phyloP scores from a whole-genome alignment of 2,113 vertebrate species.

The Falco punctatus region DNA sequence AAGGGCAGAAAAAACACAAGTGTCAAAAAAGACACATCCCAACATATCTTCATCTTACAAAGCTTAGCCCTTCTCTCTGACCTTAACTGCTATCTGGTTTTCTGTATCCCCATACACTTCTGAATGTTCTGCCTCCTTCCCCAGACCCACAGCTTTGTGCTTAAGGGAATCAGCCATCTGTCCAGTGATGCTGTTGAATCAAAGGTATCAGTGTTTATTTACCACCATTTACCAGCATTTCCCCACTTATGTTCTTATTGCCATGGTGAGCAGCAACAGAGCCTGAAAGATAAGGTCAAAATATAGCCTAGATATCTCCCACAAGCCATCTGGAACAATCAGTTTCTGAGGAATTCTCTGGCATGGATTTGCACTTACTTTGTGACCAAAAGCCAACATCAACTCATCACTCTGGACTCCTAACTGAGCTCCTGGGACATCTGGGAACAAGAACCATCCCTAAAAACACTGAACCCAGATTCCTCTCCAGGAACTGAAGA shows the following conservation, averaged over 20 bases:
- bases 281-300: slow-evolving; percentile 32
- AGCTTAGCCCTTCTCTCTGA: neutral
- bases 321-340: neutral
- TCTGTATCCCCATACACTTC: neutral
- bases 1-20: neutral
- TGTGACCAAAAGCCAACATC: neutral
- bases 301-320: slow-evolving; percentile 2
- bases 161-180: neutral
- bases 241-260: neutral
- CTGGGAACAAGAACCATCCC: neutral
- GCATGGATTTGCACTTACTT: neutral
- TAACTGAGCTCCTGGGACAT: neutral
- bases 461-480: neutral
- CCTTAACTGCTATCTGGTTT: neutral
- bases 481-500: neutral
- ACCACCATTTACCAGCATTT: neutral
- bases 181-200: neutral
- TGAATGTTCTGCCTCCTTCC: neutral
- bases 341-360: neutral
- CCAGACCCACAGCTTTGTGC: neutral
- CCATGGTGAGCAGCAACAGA: slow-evolving; percentile 16
- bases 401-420: neutral
- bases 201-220: neutral
- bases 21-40: neutral
- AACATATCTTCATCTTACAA: neutral